Percentiles rank a stretch among this genome's conserved stretches.
Evolutionary conservation across 2,888 invertebrate species (phyloP).

Genomic region (Pachycephus smyrnensis): DNA sequence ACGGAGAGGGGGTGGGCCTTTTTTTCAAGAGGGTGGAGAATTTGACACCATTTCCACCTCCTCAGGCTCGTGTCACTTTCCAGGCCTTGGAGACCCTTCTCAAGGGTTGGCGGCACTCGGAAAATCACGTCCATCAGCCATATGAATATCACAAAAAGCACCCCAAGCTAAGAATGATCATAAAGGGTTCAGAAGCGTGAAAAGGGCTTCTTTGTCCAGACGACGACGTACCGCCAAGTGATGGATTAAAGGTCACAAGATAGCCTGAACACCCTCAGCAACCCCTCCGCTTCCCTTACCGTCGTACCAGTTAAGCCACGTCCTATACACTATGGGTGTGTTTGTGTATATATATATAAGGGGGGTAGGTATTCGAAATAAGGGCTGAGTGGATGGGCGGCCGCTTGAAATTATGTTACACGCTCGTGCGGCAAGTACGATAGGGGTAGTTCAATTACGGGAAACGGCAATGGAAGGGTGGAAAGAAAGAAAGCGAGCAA

Average conservation of each 20-base stretch:
- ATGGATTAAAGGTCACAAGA: conserved; percentile 27
- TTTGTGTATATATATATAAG: too few species aligned
- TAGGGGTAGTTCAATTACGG: conserved; percentile 8
- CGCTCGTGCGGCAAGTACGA: neutral
- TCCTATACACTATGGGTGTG: too few species aligned
- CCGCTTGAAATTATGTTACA: conserved; percentile 4
- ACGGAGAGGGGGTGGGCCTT: too few species aligned
- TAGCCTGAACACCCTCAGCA: too few species aligned
- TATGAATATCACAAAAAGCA: conserved; percentile 28
- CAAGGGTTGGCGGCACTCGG: neutral
- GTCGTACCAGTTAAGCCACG: too few species aligned
- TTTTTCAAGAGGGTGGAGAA: conserved; percentile 5
- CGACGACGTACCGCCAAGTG: conserved; percentile 24
- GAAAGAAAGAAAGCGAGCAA: neutral
- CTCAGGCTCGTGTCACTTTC: neutral
- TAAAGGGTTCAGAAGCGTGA: conserved; percentile 33
- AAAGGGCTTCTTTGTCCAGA: conserved; percentile 36
- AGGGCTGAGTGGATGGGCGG: neutral
- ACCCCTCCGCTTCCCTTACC: too few species aligned
- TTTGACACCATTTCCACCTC: too few species aligned
- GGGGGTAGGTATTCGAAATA: too few species aligned
- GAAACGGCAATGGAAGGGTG: neutral
- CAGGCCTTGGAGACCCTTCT: neutral
- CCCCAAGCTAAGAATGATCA: conserved; percentile 37
- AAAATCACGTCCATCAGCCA: conserved; percentile 9